These are phyloP conservation scores for Hirundo rustica DNA, from an alignment of 2,797 vertebrate genomes.

Conservation along the genomic window DNA sequence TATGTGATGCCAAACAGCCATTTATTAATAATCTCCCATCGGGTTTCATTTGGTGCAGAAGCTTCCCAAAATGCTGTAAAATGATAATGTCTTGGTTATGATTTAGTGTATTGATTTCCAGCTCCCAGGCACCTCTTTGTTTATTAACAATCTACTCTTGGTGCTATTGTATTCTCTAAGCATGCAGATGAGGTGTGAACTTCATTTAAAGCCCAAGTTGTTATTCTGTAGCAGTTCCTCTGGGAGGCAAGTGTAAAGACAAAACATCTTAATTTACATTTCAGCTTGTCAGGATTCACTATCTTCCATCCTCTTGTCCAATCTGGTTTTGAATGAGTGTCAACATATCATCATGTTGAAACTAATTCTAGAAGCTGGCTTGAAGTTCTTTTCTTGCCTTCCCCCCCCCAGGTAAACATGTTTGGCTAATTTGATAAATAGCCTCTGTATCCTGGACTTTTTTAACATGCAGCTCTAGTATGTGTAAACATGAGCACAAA, in stretches of 20 bases:
- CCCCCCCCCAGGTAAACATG: background rate
- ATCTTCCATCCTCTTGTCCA: background rate
- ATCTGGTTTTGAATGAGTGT: background rate
- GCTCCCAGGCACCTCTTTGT: background rate
- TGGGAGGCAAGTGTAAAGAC: background rate
- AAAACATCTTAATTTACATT: background rate
- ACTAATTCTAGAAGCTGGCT: background rate
- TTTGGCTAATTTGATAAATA: conserved; percentile 5
- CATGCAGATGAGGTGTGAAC: background rate
- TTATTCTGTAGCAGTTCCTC: background rate
- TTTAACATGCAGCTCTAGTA: background rate
- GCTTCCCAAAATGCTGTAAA: background rate
- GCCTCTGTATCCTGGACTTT: background rate
- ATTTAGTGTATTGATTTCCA: background rate
- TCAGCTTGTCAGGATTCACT: background rate
- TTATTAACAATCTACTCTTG: background rate
- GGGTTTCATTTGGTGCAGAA: background rate
- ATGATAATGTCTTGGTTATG: background rate
- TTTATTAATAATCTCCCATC: background rate
- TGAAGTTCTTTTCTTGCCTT: background rate
- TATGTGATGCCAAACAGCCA: background rate
- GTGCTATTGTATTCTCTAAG: background rate
- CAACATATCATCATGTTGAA: background rate
- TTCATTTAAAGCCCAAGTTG: background rate
- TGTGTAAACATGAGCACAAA: background rate